Conservation (phyloP, 2,113 vertebrate genomes). For the Gila orcuttii region DNA sequence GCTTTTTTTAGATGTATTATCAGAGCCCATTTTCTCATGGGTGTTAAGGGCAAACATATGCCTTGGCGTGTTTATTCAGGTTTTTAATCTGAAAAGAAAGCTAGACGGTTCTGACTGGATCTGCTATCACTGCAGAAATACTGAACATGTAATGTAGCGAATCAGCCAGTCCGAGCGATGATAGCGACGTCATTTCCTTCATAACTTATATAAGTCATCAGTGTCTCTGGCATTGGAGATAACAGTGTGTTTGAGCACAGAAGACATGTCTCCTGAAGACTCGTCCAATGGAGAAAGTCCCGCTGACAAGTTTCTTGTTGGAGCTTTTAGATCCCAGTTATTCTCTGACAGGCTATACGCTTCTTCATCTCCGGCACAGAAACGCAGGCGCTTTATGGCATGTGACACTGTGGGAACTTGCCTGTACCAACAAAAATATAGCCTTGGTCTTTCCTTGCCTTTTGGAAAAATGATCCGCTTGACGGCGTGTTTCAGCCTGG, state of each 20-base stretch:
- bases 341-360: conserved; percentile 49
- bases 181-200: conserved; percentile 62
- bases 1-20: conserved; percentile 18
- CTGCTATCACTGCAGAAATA: conserved; percentile 67
- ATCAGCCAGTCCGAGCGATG: conserved; percentile 63
- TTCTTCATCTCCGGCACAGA: conserved; percentile 56
- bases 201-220: conserved; percentile 63
- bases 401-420: conserved; percentile 56
- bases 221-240: conserved; percentile 54
- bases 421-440: conserved; percentile 72
- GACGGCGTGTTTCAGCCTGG: conserved; percentile 71
- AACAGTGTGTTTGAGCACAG: conserved; percentile 66
- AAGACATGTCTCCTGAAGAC: conserved; percentile 48
- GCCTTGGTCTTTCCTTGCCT: conserved; percentile 57
- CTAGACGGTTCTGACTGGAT: conserved; percentile 54
- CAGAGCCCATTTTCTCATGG: conserved; percentile 58
- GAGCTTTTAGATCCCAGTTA: conserved; percentile 49
- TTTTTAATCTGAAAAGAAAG: conserved; percentile 64
- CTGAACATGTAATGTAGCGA: conserved; percentile 63
- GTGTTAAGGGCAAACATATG: conserved; percentile 64
- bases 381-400: conserved; percentile 53
- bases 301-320: conserved; percentile 50
- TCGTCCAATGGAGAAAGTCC: neutral
- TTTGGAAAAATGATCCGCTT: conserved; percentile 69
- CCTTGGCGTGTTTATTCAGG: conserved; percentile 67